Percentiles rank a stretch among this genome's conserved stretches.
Conservation (phyloP, 2,797 vertebrate species). For the Parauchenoglanis ngamensis region DNA sequence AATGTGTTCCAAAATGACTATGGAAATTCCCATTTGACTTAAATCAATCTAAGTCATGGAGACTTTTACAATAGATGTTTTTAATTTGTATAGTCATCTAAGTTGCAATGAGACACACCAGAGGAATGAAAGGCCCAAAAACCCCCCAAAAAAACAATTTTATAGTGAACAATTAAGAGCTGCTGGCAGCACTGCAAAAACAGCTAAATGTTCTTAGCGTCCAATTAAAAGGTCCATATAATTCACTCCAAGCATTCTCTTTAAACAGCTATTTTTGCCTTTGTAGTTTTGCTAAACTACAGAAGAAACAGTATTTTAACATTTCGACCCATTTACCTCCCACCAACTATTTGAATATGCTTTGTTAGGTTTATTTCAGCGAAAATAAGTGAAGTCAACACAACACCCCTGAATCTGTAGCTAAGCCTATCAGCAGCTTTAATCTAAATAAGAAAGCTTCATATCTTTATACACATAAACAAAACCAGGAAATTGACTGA, state of each 20-base stretch:
- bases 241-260: conserved; percentile 24
- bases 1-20: not conserved
- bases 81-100: not conserved
- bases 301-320: not conserved
- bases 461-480: not conserved
- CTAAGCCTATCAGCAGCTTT: not conserved
- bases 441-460: not conserved
- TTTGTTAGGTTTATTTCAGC: not conserved
- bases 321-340: not conserved
- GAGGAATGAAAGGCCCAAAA: not conserved
- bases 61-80: not conserved
- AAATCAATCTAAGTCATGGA: not conserved
- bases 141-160: not conserved
- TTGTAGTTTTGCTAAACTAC: conserved; percentile 15
- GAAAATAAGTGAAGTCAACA: not conserved
- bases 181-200: not conserved
- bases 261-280: conserved; percentile 48
- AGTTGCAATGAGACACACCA: conserved; percentile 2
- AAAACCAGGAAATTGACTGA: not conserved
- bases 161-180: conserved; percentile 33
- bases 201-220: conserved; percentile 32
- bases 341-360: not conserved
- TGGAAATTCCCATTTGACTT: not conserved
- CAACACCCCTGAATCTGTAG: not conserved
- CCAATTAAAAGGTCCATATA: conserved; percentile 39